phyloP scores from a whole-genome alignment of 2,888 invertebrate genomes.

The Sarcophaga rosellei region DNA sequence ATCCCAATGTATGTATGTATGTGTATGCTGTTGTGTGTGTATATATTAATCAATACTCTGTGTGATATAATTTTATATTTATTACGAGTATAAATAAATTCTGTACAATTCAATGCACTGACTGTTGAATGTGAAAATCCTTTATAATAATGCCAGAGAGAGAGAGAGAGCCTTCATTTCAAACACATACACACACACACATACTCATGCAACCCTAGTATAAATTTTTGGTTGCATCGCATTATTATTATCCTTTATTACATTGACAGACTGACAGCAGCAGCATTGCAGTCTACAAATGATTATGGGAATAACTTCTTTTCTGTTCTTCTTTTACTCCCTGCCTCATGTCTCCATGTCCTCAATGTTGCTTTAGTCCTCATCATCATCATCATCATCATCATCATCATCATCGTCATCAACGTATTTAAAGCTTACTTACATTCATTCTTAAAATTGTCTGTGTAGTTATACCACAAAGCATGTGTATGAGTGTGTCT shows the following conservation, averaged over 20 bases:
- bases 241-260: constrained; percentile 57
- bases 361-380: not conserved
- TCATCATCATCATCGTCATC: not conserved
- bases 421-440: not conserved
- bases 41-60: constrained; percentile 33
- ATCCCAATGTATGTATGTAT: not conserved
- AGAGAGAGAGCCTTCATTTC: not conserved
- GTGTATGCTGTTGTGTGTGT: not conserved
- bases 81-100: constrained; percentile 34
- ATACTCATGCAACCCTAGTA: constrained; percentile 7
- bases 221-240: constrained; percentile 50
- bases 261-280: constrained; percentile 65
- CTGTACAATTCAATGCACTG: constrained; percentile 39
- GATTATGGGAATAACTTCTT: constrained; percentile 58
- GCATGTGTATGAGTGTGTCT: not conserved
- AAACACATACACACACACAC: not conserved
- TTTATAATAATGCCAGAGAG: constrained; percentile 39
- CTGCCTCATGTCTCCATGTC: not conserved
- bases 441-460: not conserved
- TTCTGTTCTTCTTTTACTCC: constrained; percentile 22
- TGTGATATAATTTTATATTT: constrained; percentile 43
- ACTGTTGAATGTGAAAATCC: constrained; percentile 56
- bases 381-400: not conserved
- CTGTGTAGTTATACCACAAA: not conserved
- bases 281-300: constrained; percentile 68